Percentiles rank a stretch among this genome's conserved stretches.
phyloP scores from a whole-genome alignment of 2,797 vertebrate species.

The Sus cebifrons region DNA sequence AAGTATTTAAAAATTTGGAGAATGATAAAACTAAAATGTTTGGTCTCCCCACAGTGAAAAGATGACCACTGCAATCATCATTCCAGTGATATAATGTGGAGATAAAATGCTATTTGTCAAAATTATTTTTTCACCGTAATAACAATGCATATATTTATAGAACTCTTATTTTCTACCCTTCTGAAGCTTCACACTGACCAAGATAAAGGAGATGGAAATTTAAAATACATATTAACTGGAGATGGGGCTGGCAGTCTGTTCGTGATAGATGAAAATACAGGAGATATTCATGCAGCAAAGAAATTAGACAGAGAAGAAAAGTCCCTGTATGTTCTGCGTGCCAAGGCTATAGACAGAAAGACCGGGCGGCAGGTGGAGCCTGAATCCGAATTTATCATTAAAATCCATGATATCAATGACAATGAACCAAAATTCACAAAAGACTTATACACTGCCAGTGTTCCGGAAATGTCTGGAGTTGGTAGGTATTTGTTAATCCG shows the following conservation, averaged over 20 bases:
- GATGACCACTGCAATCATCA: constrained; percentile 68
- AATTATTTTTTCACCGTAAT: constrained; percentile 80
- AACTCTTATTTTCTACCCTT: constrained; percentile 88
- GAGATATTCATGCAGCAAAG: constrained; percentile 98
- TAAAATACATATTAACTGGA: constrained; percentile 97
- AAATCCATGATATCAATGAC: constrained; percentile 99
- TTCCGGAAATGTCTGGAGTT: constrained; percentile 98
- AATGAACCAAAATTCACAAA: constrained; percentile 97
- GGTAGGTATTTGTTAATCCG: constrained; percentile 92
- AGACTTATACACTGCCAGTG: constrained; percentile 95
- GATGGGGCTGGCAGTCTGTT: constrained; percentile 97
- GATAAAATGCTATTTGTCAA: constrained; percentile 73
- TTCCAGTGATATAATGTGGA: constrained; percentile 72
- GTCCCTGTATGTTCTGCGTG: constrained; percentile 95
- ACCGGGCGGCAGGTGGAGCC: constrained; percentile 96
- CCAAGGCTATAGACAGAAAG: constrained; percentile 96
- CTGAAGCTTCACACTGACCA: constrained; percentile 98
- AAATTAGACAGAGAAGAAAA: constrained; percentile 98
- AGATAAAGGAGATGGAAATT: constrained; percentile 97
- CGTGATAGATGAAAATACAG: constrained; percentile 98
- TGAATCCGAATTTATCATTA: constrained; percentile 98
- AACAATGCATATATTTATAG: constrained; percentile 86
- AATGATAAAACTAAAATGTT: constrained; percentile 69
- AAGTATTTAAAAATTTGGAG: constrained; percentile 64
- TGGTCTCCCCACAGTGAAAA: constrained; percentile 74